Evolutionary conservation across 2,888 invertebrate genomes (phyloP), one percentile per base, ranked within the genome.

Genomic region (Campoplex nolae): DNA sequence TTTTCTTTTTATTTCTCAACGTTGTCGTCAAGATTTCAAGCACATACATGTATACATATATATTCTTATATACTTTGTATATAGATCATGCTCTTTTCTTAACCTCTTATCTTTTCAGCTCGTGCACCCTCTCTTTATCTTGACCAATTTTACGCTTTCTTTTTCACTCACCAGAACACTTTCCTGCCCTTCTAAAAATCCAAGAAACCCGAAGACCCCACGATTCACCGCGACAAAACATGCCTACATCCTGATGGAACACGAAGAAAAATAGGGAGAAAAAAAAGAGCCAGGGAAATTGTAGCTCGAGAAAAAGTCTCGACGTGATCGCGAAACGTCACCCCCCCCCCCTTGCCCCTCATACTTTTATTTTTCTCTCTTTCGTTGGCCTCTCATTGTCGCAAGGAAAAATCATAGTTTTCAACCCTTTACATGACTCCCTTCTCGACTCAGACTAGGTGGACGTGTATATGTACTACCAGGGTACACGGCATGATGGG

Each of bases 1-100:
- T 82, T 84, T 83, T 62, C 62, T 86, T 84, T 86, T 86, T 77
- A 54, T 80, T 83, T 80, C 35, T 86, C 80, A 88, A 87, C 85
- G 84, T 87, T 90, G 83, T 88, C 88, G 58, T 42, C 75, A 62
- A 23, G 28, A n/a, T 83, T 71, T 58, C 51, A 16, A 42, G 45
- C 38, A 62, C 23, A 56, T 54, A 65, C 35, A 51, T 28, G 28
- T 1, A 11, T 9, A 28, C 28, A 32, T 13, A 13, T 4, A 13
- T 16, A 6, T 16, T 3, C 28, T 9, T 28, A 58, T 13, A 58
- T 58, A 58, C n/a, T 13, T 28, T 23, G 23, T 56, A 58, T 58
- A 28, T 58, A 58, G 28, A 58, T 62, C 28, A 71, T 54, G 56
- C 58, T 79, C 42, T 75, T 81, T 42, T 56, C 68, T 78, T 56